These are phyloP conservation scores for Artemia sinica DNA, from an alignment of 2,888 invertebrate genomes.

Conservation along the genomic window DNA sequence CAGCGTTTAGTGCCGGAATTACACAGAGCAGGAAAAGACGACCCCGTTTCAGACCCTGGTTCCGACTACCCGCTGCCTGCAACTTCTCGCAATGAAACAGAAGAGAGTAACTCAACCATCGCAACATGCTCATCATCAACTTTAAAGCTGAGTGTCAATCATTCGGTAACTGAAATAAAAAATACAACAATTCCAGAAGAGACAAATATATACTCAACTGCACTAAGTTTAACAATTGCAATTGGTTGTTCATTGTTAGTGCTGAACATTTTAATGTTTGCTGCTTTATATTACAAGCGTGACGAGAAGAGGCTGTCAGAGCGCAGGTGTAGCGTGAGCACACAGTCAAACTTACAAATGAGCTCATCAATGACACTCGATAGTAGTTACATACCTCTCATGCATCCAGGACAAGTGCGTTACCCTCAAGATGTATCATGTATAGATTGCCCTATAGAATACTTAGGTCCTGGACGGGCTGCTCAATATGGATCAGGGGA, in stretches of 20 bases:
- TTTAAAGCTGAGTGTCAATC: not conserved
- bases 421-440: constrained; percentile 2
- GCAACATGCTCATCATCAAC: constrained; percentile 1
- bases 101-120: constrained; percentile 19
- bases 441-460: constrained; percentile 3
- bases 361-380: not conserved
- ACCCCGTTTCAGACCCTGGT: constrained; percentile 19
- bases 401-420: not conserved
- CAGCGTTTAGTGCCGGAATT: constrained; percentile 74
- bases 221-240: constrained; percentile 32
- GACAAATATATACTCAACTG: constrained; percentile 28
- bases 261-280: constrained; percentile 36
- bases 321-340: not conserved
- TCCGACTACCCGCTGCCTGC: constrained; percentile 14
- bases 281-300: constrained; percentile 35
- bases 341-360: not conserved
- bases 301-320: constrained; percentile 25
- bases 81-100: constrained; percentile 1
- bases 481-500: not conserved
- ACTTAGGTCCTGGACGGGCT: not conserved
- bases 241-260: constrained; percentile 36
- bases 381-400: not conserved
- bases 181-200: constrained; percentile 20
- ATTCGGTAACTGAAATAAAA: not conserved
- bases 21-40: constrained; percentile 31